Evolutionary conservation across 2,797 vertebrate genomes (phyloP).

Genomic region (Gymnothorax javanicus): DNA sequence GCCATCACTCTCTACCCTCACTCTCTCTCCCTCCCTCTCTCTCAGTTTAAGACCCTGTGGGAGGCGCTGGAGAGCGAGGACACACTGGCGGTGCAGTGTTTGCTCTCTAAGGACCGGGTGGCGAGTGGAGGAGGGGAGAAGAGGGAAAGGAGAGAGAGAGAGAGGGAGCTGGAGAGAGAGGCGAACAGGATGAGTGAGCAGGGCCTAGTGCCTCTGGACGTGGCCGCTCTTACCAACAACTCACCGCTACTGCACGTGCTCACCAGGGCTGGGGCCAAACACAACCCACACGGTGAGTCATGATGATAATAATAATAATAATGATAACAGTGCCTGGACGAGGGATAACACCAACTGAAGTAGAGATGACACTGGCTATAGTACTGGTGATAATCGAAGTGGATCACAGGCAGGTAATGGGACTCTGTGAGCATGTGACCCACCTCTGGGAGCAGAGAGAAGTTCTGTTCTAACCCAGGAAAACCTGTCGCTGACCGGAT

Average conservation of each 20-base stretch:
- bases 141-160: slow-evolving; percentile 61
- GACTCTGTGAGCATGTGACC: neutral
- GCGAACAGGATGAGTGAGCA: slow-evolving; percentile 73
- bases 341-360: neutral
- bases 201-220: slow-evolving; percentile 75
- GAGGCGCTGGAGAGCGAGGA: slow-evolving; percentile 78
- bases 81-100: slow-evolving; percentile 70
- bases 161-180: slow-evolving; percentile 59
- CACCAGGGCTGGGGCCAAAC: slow-evolving; percentile 70
- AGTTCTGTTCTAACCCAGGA: neutral
- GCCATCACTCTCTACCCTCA: neutral
- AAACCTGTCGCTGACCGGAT: neutral
- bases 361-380: too few species aligned
- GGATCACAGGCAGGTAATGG: neutral
- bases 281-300: slow-evolving; percentile 73
- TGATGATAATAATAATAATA: too few species aligned
- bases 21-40: slow-evolving; percentile 34
- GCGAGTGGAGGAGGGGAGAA: slow-evolving; percentile 58
- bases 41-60: slow-evolving; percentile 74
- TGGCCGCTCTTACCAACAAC: slow-evolving; percentile 76
- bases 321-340: too few species aligned
- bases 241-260: slow-evolving; percentile 71
- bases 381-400: neutral
- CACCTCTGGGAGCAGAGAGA: neutral
- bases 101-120: slow-evolving; percentile 66